phyloP scores from a whole-genome alignment of 2,888 invertebrate genomes.

The Drosophila niveifrons region DNA sequence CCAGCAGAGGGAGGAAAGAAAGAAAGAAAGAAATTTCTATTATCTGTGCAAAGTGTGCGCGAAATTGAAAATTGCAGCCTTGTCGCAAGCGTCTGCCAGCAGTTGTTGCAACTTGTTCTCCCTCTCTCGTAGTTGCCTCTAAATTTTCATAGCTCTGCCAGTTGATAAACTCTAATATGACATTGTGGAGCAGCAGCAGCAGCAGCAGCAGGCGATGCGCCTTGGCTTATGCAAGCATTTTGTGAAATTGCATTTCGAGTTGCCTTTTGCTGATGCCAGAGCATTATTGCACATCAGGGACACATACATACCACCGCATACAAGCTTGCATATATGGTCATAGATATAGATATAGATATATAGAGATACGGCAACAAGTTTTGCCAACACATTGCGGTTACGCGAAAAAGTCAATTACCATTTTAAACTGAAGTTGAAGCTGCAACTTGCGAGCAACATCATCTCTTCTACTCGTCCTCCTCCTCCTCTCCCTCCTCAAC shows the following conservation, averaged over 20 bases:
- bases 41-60: conserved; percentile 82
- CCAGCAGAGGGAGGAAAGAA: conserved; percentile 36
- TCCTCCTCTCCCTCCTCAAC: conserved; percentile 13
- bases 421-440: conserved; percentile 66
- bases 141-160: conserved; percentile 74
- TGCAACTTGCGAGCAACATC: neutral
- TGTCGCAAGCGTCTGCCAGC: conserved; percentile 24
- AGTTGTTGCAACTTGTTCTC: neutral
- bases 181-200: conserved; percentile 61
- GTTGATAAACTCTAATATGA: conserved; percentile 81
- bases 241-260: conserved; percentile 74
- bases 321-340: conserved; percentile 1
- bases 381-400: conserved; percentile 80
- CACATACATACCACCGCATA: conserved; percentile 8
- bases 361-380: conserved; percentile 72
- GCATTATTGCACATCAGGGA: conserved; percentile 60
- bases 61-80: conserved; percentile 78
- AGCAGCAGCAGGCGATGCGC: conserved; percentile 48
- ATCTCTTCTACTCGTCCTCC: too few relatives aligned
- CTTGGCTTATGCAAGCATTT: conserved; percentile 79
- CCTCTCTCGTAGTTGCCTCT: conserved; percentile 30
- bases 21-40: conserved; percentile 76
- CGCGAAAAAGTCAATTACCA: conserved; percentile 81
- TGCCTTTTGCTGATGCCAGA: conserved; percentile 56
- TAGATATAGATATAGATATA: conserved; percentile 11